These are phyloP conservation scores for Sceloporus tristichus DNA, from an alignment of 2,113 vertebrate genomes.

Conservation along the genomic window DNA sequence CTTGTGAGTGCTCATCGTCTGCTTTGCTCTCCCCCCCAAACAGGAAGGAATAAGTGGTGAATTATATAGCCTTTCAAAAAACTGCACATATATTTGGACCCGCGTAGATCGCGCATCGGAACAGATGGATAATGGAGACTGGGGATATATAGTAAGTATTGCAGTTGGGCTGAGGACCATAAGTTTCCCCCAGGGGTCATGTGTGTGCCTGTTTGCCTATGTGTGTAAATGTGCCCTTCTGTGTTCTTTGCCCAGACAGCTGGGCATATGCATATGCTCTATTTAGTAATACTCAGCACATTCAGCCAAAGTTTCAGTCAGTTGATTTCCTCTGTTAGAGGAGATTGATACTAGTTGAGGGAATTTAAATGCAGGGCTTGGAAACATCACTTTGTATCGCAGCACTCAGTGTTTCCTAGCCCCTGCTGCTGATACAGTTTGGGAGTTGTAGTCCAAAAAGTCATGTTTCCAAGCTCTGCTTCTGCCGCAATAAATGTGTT, in stretches of 20 bases:
- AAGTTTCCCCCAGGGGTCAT: background rate
- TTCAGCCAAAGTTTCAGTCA: background rate
- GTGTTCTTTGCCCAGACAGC: background rate
- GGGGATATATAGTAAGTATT: constrained; percentile 94
- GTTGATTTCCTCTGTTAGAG: background rate
- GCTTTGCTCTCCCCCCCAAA: constrained; percentile 55
- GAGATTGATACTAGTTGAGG: background rate
- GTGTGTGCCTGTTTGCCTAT: background rate
- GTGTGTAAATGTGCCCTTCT: background rate
- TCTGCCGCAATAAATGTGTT: too few species aligned
- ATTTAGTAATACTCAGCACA: constrained; percentile 3
- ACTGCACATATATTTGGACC: constrained; percentile 70
- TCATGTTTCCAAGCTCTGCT: too few species aligned
- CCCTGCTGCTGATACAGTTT: too few species aligned
- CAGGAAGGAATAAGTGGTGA: constrained; percentile 57
- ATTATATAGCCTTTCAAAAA: constrained; percentile 48
- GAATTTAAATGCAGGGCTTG: background rate
- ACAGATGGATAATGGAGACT: constrained; percentile 99
- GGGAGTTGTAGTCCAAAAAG: too few species aligned
- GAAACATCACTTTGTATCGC: too few species aligned
- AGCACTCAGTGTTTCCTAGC: too few species aligned
- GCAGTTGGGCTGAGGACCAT: background rate
- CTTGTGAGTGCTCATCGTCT: constrained; percentile 60
- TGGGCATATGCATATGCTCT: background rate
- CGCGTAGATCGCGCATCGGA: constrained; percentile 68